phyloP scores from a whole-genome alignment of 2,888 invertebrate genomes.

The Thumatha senex region DNA sequence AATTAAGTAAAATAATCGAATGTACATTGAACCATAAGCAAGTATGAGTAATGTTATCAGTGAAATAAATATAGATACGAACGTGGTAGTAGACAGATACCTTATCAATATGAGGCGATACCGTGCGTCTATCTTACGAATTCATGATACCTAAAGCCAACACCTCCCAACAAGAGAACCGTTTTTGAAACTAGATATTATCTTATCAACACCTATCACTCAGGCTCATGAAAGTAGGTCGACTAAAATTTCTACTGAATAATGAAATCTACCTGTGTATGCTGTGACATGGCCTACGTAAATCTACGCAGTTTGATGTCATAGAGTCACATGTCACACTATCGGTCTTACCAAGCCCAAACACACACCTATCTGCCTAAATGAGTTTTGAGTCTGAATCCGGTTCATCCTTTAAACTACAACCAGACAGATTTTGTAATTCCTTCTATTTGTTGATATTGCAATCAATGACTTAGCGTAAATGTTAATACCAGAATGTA shows the following conservation, averaged over 20 bases:
- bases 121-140: slow-evolving; percentile 20
- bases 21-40: background rate
- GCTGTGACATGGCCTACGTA: too few species aligned
- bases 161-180: slow-evolving; percentile 14
- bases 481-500: too few species aligned
- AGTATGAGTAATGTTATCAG: slow-evolving; percentile 9
- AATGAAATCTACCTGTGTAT: background rate
- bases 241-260: slow-evolving; percentile 21
- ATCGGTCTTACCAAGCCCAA: too few species aligned
- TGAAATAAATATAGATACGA: slow-evolving; percentile 18
- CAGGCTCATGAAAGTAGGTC: slow-evolving; percentile 30
- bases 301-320: too few species aligned
- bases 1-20: background rate
- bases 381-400: too few species aligned
- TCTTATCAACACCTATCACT: slow-evolving; percentile 33
- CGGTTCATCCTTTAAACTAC: too few species aligned
- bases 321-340: too few species aligned
- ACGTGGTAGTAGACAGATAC: slow-evolving; percentile 22
- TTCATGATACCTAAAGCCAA: slow-evolving; percentile 15
- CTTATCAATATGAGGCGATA: slow-evolving; percentile 25
- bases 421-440: too few species aligned
- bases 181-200: slow-evolving; percentile 17
- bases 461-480: too few species aligned
- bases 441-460: too few species aligned
- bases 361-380: too few species aligned